phyloP scores from a whole-genome alignment of 2,888 invertebrate species.

The Rotaria magnacalcarata region DNA sequence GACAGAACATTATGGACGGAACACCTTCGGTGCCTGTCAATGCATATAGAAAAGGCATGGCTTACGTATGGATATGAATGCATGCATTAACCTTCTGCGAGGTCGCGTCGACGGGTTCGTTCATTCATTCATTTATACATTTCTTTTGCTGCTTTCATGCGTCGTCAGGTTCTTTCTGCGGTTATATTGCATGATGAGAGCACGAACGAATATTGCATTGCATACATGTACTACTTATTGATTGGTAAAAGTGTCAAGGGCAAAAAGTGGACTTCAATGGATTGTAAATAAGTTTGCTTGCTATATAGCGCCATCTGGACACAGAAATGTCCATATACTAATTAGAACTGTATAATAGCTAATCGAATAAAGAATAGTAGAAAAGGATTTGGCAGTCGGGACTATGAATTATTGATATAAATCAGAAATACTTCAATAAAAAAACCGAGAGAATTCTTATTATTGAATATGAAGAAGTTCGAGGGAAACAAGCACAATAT shows the following conservation, averaged over 20 bases:
- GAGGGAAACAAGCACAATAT: neutral
- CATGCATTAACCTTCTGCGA: slow-evolving; percentile 10
- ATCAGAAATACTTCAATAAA: too few species aligned
- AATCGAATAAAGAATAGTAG: too few species aligned
- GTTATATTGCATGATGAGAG: neutral
- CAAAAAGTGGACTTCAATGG: neutral
- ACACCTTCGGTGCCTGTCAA: slow-evolving; percentile 4
- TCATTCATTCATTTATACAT: neutral
- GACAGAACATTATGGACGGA: neutral
- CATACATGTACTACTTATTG: neutral
- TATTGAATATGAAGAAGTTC: too few species aligned
- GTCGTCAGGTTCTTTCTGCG: slow-evolving; percentile 18
- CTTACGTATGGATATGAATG: neutral
- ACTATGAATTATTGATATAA: too few species aligned
- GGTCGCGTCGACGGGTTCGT: slow-evolving; percentile 14
- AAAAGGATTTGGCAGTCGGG: too few species aligned
- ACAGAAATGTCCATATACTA: neutral
- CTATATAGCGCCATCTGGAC: neutral
- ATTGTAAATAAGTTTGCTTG: neutral
- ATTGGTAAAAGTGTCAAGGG: slow-evolving; percentile 1
- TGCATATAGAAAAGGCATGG: neutral
- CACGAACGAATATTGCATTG: neutral
- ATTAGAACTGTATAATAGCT: too few species aligned
- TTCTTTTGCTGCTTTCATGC: slow-evolving; percentile 15
- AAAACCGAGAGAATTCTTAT: too few species aligned